phyloP scores from a whole-genome alignment of 2,113 vertebrate genomes.

The Lophius piscatorius region DNA sequence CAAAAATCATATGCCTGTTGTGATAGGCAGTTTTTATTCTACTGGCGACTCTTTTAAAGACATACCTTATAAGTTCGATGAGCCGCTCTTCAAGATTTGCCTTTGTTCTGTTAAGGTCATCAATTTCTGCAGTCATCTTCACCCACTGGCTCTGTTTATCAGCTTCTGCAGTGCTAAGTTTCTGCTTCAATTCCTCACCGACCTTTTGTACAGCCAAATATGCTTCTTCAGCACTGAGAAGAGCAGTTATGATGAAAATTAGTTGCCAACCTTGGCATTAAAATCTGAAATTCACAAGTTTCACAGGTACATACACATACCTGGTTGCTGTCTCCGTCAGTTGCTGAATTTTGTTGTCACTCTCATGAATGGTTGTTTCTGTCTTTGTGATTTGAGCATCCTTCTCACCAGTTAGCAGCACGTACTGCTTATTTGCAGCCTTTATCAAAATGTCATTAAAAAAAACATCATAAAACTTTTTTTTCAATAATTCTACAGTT shows the following conservation, averaged over 20 bases:
- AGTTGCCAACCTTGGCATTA: neutral
- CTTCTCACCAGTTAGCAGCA: conserved; percentile 79
- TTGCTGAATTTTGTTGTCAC: conserved; percentile 78
- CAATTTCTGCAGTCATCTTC: conserved; percentile 87
- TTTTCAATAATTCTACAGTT: too few relatives aligned
- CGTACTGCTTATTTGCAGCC: conserved; percentile 76
- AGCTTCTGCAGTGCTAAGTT: conserved; percentile 75
- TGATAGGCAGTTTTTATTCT: neutral
- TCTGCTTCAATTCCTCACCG: conserved; percentile 79
- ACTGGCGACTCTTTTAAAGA: neutral
- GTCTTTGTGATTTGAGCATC: conserved; percentile 79
- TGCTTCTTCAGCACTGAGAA: conserved; percentile 81
- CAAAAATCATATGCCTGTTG: neutral
- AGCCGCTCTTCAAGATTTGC: conserved; percentile 90
- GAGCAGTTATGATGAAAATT: neutral
- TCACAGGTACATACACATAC: conserved; percentile 60
- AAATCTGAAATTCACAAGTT: neutral
- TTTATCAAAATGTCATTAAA: conserved; percentile 45
- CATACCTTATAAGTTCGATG: conserved; percentile 92
- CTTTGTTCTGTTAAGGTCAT: conserved; percentile 91
- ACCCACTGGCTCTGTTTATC: conserved; percentile 80
- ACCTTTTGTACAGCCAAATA: conserved; percentile 71
- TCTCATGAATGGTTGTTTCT: conserved; percentile 74
- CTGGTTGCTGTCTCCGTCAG: conserved; percentile 79
- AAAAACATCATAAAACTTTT: too few relatives aligned